Evolutionary conservation across 2,888 invertebrate genomes (phyloP), one percentile per base, ranked within the genome.

Genomic region (Xanthia togata): DNA sequence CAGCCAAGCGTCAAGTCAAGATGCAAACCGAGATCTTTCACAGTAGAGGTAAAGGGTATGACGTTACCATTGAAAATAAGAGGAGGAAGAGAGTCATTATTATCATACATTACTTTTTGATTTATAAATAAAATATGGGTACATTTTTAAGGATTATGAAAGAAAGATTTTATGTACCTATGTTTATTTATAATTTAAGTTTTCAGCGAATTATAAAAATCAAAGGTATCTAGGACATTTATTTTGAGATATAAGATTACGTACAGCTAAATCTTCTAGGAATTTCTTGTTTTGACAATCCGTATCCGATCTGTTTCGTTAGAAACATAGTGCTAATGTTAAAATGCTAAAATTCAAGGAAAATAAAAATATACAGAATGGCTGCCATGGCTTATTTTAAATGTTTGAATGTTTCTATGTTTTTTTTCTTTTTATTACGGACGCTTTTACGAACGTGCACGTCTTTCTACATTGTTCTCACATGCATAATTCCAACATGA

Each of bases 231-330:
- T 50, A 23, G 50, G 23, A 65, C 50, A 75, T 70, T 83, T 63
- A 75, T 67, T 62, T 74, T 62, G 20, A 69, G 74, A 47, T 57
- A 8, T 67, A 57, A 78, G 53, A 41, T 26, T 64, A 55, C n/a
- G n/a, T n/a, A n/a, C 31, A 50, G 41, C 38, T 2, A 63, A 31
- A 62, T 67, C 20, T 78, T 69, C 71, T 74, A 50, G 57, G 85
- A 79, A 84, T 60, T 41, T 68, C 63, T 75, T 85, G 79, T 87
- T 86, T 78, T 82, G 86, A 85, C 75, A 78, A 60, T 41, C 68
- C 59, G 85, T 82, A 68, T 82, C 79, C 76, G 75, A 85, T 65
- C 62, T 65, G 65, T 57, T 70, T 70, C 50, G 38, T 73, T 69
- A 71, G 69, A 60, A 73, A 70, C 38, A 63, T 74, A 71, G 55